Evolutionary conservation across 2,888 invertebrate species (phyloP), one percentile per base, ranked within the genome.

Genomic region (Caradrina kadenii): DNA sequence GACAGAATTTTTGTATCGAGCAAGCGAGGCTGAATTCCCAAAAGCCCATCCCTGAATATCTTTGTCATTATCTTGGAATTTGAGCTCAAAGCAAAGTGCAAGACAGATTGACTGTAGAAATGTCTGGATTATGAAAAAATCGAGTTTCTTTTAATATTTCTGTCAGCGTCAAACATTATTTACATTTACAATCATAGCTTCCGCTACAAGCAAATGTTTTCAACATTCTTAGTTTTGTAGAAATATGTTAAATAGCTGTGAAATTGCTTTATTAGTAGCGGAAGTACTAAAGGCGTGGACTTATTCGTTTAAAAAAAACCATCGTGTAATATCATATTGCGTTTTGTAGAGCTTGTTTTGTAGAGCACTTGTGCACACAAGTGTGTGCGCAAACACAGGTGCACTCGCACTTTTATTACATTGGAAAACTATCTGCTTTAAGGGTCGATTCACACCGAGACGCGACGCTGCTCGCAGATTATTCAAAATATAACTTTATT

Each of bases 141-240:
- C 21, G n/a, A 49, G 42, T 54, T 19, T 63, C 42, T 17, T 50
- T 21, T 60, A 71, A 49, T 61, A 64, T 56, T 56, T 17, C 39
- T 64, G 60, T 42, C 58, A 78, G 56, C 17, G 13, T 17, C n/a
- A 4, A 60, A 52, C 13, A 50, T 60, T 26, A 69, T 77, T 60
- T 49, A 69, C 62, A 42, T 77, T 70, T 35, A 77, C 22, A 63
- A 78, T 65, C 52, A 58, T 54, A 50, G 73, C 17, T 62, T 75
- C 79, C 75, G 64, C 49, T 78, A 49, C n/a, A 62, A 21, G 26
- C 19, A 17, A 63, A 71, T 53, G 19, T 71, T 58, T 52, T 17
- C 1, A 22, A 17, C 11, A 60, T 53, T 35, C 39, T 61, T 50
- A 35, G 7, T 22, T 49, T 48, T 62, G 13, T 45, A 50, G 35